Percentiles rank a stretch among this genome's conserved stretches.
Conservation (phyloP, 2,888 invertebrate genomes). For the Campopleginae sp. region DNA sequence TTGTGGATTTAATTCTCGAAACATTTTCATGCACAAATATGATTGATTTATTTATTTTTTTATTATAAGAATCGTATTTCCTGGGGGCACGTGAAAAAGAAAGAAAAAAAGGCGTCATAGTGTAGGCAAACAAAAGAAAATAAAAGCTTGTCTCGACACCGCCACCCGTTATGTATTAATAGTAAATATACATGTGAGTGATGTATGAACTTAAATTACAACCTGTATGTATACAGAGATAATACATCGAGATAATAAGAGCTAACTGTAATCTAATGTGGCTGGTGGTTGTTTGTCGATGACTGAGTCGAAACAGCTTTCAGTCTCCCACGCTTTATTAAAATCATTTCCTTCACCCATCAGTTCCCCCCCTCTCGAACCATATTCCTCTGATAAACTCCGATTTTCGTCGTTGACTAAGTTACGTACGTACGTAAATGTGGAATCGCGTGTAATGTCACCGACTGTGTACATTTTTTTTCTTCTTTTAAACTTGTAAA, state of each 20-base stretch:
- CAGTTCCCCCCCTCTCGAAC: neutral
- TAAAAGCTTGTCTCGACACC: constrained; percentile 42
- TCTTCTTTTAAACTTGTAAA: no score
- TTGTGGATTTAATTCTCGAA: neutral
- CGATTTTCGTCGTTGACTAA: neutral
- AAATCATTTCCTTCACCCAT: constrained; percentile 48
- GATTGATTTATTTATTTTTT: neutral
- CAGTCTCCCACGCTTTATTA: constrained; percentile 70
- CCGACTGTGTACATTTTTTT: no score
- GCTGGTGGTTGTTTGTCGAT: constrained; percentile 66
- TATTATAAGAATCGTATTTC: constrained; percentile 30
- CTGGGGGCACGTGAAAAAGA: neutral
- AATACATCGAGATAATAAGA: constrained; percentile 51
- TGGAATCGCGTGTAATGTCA: neutral
- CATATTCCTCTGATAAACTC: neutral
- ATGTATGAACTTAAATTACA: constrained; percentile 42
- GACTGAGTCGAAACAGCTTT: constrained; percentile 67
- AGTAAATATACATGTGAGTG: constrained; percentile 17
- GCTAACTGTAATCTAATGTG: constrained; percentile 69
- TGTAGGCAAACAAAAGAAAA: constrained; percentile 36
- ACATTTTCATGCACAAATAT: neutral
- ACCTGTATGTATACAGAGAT: constrained; percentile 36
- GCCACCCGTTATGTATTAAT: constrained; percentile 43
- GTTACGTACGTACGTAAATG: neutral
- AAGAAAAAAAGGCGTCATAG: constrained; percentile 42